Conservation (phyloP, 2,113 vertebrate species). For the Circaetus gallicus region DNA sequence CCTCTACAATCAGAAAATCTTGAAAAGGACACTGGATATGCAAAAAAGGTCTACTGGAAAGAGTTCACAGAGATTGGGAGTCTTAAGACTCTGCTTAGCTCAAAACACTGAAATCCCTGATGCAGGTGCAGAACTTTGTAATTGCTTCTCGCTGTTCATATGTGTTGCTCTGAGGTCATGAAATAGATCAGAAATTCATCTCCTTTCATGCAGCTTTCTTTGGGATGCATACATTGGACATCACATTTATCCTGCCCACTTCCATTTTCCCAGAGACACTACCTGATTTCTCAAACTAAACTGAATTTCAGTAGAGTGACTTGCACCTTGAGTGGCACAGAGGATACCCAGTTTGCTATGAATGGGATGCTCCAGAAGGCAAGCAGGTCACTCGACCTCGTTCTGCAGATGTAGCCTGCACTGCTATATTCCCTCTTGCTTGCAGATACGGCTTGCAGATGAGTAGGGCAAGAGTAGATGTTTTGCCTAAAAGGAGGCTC, state of each 20-base stretch:
- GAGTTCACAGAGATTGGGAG: neutral
- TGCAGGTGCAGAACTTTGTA: neutral
- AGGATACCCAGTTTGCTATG: neutral
- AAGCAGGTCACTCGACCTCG: neutral
- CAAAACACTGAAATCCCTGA: neutral
- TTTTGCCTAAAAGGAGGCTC: neutral
- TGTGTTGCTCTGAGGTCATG: neutral
- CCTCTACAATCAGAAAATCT: neutral
- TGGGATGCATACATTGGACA: neutral
- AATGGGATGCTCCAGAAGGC: neutral
- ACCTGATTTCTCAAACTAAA: neutral
- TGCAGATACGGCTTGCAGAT: neutral
- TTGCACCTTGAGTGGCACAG: neutral
- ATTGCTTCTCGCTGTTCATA: neutral
- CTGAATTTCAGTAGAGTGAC: neutral
- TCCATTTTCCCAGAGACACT: neutral
- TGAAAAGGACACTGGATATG: neutral
- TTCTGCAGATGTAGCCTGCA: neutral
- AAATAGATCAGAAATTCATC: neutral
- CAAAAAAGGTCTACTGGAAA: neutral
- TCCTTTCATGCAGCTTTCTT: neutral
- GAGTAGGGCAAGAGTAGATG: neutral
- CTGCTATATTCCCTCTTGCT: neutral
- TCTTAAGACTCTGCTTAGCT: neutral
- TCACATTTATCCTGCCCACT: neutral